phyloP scores from a whole-genome alignment of 2,797 vertebrate species.

The Chromobotia macracanthus region DNA sequence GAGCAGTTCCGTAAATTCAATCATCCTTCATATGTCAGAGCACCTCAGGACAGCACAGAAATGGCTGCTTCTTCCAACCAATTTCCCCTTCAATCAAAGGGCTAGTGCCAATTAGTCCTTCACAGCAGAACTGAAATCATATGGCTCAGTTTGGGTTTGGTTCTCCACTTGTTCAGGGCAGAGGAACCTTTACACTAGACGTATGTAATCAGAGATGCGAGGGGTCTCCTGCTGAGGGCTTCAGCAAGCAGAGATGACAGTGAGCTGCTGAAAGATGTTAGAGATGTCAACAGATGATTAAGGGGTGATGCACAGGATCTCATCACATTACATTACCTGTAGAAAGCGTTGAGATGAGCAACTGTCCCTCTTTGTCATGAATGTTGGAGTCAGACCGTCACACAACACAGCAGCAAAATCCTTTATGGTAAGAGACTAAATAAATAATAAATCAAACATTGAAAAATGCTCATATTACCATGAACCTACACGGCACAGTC shows the following conservation, averaged over 20 bases:
- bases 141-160: background rate
- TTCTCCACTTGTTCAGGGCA: background rate
- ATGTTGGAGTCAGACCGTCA: background rate
- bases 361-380: background rate
- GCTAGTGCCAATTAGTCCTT: slow-evolving; percentile 1
- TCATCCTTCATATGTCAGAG: background rate
- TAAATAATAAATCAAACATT: background rate
- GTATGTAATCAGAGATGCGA: slow-evolving; percentile 26
- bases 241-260: background rate
- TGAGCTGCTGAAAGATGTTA: background rate
- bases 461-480: background rate
- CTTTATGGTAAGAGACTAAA: background rate
- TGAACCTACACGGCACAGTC: background rate
- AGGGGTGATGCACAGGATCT: background rate
- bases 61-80: background rate
- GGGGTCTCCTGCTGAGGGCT: slow-evolving; percentile 12
- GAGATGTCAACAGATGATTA: background rate
- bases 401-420: background rate
- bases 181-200: background rate
- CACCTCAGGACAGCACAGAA: background rate
- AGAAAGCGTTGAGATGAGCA: background rate
- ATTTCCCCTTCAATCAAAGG: slow-evolving; percentile 8
- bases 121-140: slow-evolving; percentile 13
- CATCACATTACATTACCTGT: background rate
- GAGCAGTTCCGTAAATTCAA: background rate